Evolutionary conservation across 1,140 invertebrate species (phyloP).

Genomic region (Drosophila punjabiensis): DNA sequence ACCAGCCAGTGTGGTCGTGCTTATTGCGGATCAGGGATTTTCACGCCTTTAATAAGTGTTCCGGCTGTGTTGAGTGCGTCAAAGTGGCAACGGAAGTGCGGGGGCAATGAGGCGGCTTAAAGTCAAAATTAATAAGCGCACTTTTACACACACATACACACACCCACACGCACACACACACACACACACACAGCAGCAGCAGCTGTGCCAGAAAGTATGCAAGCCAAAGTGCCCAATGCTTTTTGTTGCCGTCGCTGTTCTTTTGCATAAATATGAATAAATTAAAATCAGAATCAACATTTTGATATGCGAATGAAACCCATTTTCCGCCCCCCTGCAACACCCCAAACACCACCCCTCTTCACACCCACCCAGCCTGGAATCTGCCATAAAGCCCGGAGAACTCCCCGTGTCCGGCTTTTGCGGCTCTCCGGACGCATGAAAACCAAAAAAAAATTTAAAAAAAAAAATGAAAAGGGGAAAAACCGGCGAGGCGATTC

Average conservation of each 20-base stretch:
- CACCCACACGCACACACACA: neutral
- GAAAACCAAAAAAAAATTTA: neutral
- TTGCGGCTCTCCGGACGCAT: constrained; percentile 32
- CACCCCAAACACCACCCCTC: neutral
- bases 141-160: constrained; percentile 9
- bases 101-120: constrained; percentile 56
- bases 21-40: constrained; percentile 16
- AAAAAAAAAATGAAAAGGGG: neutral
- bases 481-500: constrained; percentile 10
- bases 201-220: constrained; percentile 43
- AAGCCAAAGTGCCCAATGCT: constrained; percentile 26
- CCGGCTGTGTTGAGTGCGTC: constrained; percentile 1
- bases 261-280: constrained; percentile 83
- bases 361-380: neutral
- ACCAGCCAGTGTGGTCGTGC: neutral
- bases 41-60: constrained; percentile 37
- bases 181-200: neutral
- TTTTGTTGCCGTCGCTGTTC: constrained; percentile 49
- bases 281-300: constrained; percentile 81
- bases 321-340: constrained; percentile 17
- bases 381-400: constrained; percentile 28
- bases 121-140: constrained; percentile 61
- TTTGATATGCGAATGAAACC: constrained; percentile 71
- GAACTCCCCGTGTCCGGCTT: constrained; percentile 26
- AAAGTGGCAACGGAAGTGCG: constrained; percentile 16